Conservation (phyloP, 1,140 invertebrate genomes). For the Reticulitermes speratus region DNA sequence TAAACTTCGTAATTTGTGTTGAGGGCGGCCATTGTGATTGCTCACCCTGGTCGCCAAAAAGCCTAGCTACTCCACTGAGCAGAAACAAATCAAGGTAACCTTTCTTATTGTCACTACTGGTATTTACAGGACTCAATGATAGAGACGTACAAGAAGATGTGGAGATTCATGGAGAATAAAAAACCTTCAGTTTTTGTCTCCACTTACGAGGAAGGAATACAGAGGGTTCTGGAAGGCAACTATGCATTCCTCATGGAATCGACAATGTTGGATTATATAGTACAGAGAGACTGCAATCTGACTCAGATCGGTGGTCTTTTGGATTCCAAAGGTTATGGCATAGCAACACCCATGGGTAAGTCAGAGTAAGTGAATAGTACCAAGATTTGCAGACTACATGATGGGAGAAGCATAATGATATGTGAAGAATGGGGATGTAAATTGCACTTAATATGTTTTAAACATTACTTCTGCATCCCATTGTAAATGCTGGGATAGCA, state of each 20-base stretch:
- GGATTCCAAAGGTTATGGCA: constrained; percentile 78
- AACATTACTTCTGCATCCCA: too few species aligned
- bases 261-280: constrained; percentile 85
- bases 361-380: neutral
- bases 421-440: too few species aligned
- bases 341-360: constrained; percentile 58
- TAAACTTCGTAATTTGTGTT: too few species aligned
- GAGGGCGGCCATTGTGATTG: too few species aligned
- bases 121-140: constrained; percentile 72
- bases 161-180: constrained; percentile 77
- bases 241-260: constrained; percentile 96
- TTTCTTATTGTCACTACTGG: neutral
- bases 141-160: constrained; percentile 85
- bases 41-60: too few species aligned
- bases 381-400: too few species aligned
- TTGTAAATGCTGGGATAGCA: too few species aligned
- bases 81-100: too few species aligned
- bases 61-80: too few species aligned
- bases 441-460: too few species aligned
- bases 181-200: constrained; percentile 71
- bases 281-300: constrained; percentile 88
- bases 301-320: constrained; percentile 90
- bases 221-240: constrained; percentile 71
- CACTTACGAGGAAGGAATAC: constrained; percentile 76
- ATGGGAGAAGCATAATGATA: too few species aligned